Base-by-base conservation (phyloP, 1,140 invertebrate genomes). In the Trachymyrmex cornetzi region DNA sequence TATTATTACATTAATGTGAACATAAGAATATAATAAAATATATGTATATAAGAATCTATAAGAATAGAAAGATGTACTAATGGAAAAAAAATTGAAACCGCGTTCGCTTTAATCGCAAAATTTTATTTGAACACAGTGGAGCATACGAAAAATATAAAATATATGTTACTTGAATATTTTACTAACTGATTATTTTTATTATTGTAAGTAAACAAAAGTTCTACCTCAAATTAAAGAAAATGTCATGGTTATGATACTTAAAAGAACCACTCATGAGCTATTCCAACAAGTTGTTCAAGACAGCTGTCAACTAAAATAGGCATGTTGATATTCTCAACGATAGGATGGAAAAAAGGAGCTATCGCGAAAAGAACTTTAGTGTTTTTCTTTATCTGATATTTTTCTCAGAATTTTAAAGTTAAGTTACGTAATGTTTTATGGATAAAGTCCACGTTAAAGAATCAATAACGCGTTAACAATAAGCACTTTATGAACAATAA, bases 341-440 rank as follows among this genome's bases (percentile, higher is more conserved):
- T 53, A 57, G 3, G n/a, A 53, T 12, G 55, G 12, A 6, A 38
- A 53, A 69, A 53, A 55, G 24, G 55, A 24, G 2, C n/a, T 5
- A 27, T 38, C n/a, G 14, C 2, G 6, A 34, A 30, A 82, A 59
- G 24, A 59, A 14, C 12, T 44, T 74, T 16, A 84, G 55, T 81
- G 66, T 50, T 57, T 74, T 74, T 74, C 14, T 48, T 50, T 19
- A 7, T 7, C 14, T 74, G 24, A 48, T 30, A 75, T 34, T 84
- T 84, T 84, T 64, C 69, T 74, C 0, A 22, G 66, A 81, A 81
- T 71, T 71, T 57, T n/a, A 81, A 6, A 24, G 16, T 81, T 61
- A 16, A 4, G 5, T 75, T 74, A 50, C 22, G 1, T 61, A 82
- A 74, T 16, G 14, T 24, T 71, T 19, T 61, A 44, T 61, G 53